These are phyloP conservation scores for Magallana nippona DNA, from an alignment of 2,888 invertebrate species.

Conservation along the genomic window DNA sequence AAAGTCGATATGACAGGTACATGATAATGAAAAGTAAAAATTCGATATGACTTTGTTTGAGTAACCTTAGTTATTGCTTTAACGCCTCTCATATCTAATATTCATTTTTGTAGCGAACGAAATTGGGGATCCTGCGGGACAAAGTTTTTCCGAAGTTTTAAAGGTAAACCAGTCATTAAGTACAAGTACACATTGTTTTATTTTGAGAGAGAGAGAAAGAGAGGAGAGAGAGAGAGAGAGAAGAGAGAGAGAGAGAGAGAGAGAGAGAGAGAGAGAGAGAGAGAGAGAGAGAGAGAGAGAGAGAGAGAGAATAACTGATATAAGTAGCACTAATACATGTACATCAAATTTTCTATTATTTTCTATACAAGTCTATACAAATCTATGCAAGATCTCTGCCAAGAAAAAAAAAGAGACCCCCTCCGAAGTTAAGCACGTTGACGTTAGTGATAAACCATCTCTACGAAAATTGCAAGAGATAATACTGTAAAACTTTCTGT, in stretches of 20 bases:
- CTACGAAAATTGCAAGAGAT: too few species aligned
- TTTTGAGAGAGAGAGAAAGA: not conserved
- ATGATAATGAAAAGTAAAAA: slow-evolving; percentile 17
- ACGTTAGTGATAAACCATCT: too few species aligned
- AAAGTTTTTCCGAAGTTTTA: slow-evolving; percentile 64
- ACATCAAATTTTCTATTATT: too few species aligned
- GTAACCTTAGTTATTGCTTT: not conserved
- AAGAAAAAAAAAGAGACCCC: too few species aligned
- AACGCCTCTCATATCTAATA: not conserved
- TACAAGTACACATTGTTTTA: not conserved
- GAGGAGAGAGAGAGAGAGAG: slow-evolving; percentile 22
- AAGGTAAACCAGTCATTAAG: slow-evolving; percentile 56
- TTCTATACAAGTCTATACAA: too few species aligned
- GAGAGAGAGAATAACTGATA: not conserved
- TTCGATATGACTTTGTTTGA: slow-evolving; percentile 14
- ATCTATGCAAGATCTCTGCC: too few species aligned
- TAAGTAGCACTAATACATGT: not conserved
- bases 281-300: slow-evolving; percentile 38
- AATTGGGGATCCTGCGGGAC: slow-evolving; percentile 65
- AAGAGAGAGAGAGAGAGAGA: slow-evolving; percentile 6
- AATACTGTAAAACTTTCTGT: not conserved
- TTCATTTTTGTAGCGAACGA: slow-evolving; percentile 62
- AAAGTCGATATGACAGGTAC: slow-evolving; percentile 70
- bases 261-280: slow-evolving; percentile 36
- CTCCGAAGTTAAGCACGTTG: too few species aligned